phyloP scores from a whole-genome alignment of 2,888 invertebrate genomes.

The Microctonus aethiopoides region DNA sequence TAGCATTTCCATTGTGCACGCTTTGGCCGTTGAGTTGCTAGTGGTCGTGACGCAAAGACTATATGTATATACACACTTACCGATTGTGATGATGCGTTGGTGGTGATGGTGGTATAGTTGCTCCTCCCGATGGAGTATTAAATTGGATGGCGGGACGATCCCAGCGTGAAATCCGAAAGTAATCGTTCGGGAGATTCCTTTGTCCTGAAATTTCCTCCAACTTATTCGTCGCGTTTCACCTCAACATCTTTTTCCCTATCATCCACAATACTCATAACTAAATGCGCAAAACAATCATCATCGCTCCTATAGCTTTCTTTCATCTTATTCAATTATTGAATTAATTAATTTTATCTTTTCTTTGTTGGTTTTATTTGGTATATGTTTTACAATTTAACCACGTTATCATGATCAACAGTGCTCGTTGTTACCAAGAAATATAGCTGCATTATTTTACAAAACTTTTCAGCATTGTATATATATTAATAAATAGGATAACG shows the following conservation, averaged over 20 bases:
- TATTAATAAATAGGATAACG: too few relatives aligned
- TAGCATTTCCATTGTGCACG: background rate
- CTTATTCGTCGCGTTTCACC: constrained; percentile 37
- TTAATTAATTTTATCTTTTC: too few relatives aligned
- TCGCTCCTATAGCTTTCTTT: too few relatives aligned
- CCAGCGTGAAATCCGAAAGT: constrained; percentile 56
- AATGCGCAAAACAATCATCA: too few relatives aligned
- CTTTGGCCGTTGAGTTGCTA: background rate
- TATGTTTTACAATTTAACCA: too few relatives aligned
- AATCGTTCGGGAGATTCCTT: constrained; percentile 50
- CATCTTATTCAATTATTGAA: background rate
- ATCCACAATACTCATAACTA: constrained; percentile 33
- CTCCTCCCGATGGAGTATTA: constrained; percentile 42
- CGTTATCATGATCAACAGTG: too few relatives aligned
- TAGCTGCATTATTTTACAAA: too few relatives aligned
- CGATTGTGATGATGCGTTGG: constrained; percentile 13
- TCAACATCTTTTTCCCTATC: constrained; percentile 44
- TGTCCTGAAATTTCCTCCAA: constrained; percentile 51
- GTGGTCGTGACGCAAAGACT: constrained; percentile 1
- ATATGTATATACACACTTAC: background rate
- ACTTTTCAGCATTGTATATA: too few relatives aligned
- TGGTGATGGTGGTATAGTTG: constrained; percentile 12
- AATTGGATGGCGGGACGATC: constrained; percentile 45
- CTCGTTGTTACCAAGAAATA: too few relatives aligned
- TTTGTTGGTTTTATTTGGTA: too few relatives aligned